A percentile compares a stretch with the other conserved stretches of the same genome.
phyloP scores from a whole-genome alignment of 2,888 invertebrate genomes.

The Meandrusa payeni region DNA sequence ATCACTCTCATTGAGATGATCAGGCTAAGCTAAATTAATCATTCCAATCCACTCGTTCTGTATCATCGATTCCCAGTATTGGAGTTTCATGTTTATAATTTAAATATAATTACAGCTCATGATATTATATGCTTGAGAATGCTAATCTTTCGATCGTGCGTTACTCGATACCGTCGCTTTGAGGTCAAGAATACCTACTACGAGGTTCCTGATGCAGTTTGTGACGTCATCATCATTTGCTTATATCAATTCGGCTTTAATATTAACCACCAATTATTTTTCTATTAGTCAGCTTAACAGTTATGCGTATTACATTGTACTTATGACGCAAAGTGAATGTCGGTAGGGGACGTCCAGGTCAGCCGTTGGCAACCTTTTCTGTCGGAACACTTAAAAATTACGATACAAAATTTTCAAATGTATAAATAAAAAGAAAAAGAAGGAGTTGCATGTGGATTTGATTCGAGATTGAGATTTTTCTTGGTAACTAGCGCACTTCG shows the following conservation, averaged over 20 bases:
- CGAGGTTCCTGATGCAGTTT: conserved; percentile 11
- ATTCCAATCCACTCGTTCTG: neutral
- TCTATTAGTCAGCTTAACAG: neutral
- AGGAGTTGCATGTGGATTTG: too few relatives aligned
- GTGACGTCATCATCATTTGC: conserved; percentile 3
- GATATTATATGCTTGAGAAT: conserved; percentile 7
- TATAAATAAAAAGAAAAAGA: too few relatives aligned
- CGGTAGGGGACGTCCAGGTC: too few relatives aligned
- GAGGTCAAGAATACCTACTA: conserved; percentile 11
- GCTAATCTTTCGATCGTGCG: conserved; percentile 15
- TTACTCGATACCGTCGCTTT: conserved; percentile 5
- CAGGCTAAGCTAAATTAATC: too few relatives aligned
- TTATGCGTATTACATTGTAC: too few relatives aligned
- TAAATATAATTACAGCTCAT: conserved; percentile 10
- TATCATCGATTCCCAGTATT: conserved; percentile 8
- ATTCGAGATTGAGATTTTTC: too few relatives aligned
- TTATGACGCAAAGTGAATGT: too few relatives aligned
- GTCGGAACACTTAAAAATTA: too few relatives aligned
- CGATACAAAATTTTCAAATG: too few relatives aligned
- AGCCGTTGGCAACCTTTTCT: too few relatives aligned
- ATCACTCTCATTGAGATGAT: too few relatives aligned
- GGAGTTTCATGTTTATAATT: conserved; percentile 6
- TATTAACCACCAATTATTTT: neutral
- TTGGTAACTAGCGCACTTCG: too few relatives aligned
- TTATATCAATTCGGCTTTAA: neutral